These are phyloP conservation scores for Chloroclystis v-ata DNA, from an alignment of 2,888 invertebrate genomes.

Conservation along the genomic window DNA sequence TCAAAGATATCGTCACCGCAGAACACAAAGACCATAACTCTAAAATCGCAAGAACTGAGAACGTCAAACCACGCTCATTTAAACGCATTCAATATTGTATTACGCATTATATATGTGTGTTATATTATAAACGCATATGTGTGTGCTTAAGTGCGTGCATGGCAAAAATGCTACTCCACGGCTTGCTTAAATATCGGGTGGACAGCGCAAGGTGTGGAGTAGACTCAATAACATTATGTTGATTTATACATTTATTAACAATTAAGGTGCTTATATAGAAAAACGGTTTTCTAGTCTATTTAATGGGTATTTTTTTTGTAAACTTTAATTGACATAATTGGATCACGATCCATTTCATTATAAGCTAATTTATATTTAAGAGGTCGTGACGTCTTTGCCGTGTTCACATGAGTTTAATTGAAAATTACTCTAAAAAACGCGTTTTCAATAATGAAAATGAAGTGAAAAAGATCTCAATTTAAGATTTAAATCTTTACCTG, in stretches of 20 bases:
- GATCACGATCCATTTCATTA: no score
- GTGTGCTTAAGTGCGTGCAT: conserved; percentile 61
- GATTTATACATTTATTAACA: not conserved
- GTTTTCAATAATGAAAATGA: no score
- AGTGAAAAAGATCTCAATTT: no score
- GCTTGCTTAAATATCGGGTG: conserved; percentile 74
- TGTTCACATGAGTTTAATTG: no score
- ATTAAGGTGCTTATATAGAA: not conserved
- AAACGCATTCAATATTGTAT: conserved; percentile 35
- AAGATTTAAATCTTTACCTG: no score
- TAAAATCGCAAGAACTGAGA: conserved; percentile 18
- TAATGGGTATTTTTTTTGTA: no score
- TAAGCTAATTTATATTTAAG: no score
- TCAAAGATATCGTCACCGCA: not conserved
- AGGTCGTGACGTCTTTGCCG: no score
- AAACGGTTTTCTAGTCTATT: no score
- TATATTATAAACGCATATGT: conserved; percentile 24
- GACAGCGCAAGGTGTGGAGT: conserved; percentile 37
- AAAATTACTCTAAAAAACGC: no score
- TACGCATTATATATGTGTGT: not conserved
- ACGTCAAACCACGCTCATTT: conserved; percentile 35
- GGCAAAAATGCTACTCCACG: conserved; percentile 75
- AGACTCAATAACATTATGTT: not conserved
- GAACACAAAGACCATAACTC: conserved; percentile 13
- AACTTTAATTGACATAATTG: no score